Evolutionary conservation across 2,888 invertebrate genomes (phyloP), one percentile per base, ranked within the genome.

Genomic region (Drosophila siamana): DNA sequence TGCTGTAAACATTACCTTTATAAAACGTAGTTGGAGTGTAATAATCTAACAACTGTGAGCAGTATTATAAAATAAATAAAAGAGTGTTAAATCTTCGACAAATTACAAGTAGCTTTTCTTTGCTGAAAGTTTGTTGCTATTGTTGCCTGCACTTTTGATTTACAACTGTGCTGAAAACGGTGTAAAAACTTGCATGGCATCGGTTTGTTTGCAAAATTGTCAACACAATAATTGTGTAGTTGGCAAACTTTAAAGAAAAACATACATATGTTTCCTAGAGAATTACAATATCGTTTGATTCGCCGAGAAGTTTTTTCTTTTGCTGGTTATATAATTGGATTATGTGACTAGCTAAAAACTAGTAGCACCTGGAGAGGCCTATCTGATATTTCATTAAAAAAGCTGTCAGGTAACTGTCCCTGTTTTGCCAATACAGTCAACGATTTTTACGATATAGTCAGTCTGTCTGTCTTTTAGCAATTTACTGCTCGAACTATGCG

Each of bases 391-490:
- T 40, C 0, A 54, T 41, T 54, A 41, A 8, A 43, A 54, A 54
- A 54, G 13, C 41, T 22, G 41, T 22, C 52, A 41, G 30, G 30
- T 54, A 41, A 54, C 40, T 52, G n/a, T 52, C 22, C 4, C 26
- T 46, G 15, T 15, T 4, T 46, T 26, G 3, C 19, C 19, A 28
- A 2, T n/a, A 22, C 24, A 43, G 19, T 22, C 22, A 43, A 7
- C 9, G n/a, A 6, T 33, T 50, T 36, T 36, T 13, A n/a, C 8
- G 11, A 2, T 8, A 8, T 9, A 38, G 6, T n/a, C 38, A 26
- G n/a, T n/a, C n/a, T n/a, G n/a, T n/a, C n/a, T 38, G 40, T 26
- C n/a, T 16, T 26, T 40, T 40, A 26, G n/a, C 26, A 51, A 40
- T 51, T 40, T 26, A 26, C 38, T 16, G 24, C 13, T 15, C 0